Conservation (phyloP, 2,888 invertebrate species). For the Diplolepis rosae region DNA sequence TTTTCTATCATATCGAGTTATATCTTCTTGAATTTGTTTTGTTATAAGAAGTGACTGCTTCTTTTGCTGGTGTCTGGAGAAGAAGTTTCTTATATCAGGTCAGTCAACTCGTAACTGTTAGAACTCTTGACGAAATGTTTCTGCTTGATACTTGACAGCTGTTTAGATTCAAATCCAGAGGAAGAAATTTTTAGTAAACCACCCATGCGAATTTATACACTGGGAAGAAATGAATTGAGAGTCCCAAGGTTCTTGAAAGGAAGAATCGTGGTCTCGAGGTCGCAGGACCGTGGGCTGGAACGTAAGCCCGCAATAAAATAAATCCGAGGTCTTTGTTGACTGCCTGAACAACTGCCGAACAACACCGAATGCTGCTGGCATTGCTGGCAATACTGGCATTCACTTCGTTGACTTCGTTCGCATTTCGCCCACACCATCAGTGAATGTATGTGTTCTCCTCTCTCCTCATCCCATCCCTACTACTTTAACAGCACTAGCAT, state of each 20-base stretch:
- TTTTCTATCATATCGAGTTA: too few species aligned
- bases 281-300: neutral
- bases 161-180: neutral
- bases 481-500: neutral
- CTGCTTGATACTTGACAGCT: constrained; percentile 17
- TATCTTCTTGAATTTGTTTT: too few species aligned
- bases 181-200: neutral
- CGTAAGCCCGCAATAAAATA: constrained; percentile 34
- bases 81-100: constrained; percentile 16
- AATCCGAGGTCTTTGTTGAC: constrained; percentile 43
- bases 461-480: constrained; percentile 17
- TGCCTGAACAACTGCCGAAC: constrained; percentile 42
- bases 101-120: constrained; percentile 25
- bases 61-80: neutral
- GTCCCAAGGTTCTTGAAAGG: neutral
- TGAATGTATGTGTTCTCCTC: neutral
- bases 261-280: neutral
- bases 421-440: constrained; percentile 37
- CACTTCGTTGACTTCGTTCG: constrained; percentile 1
- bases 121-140: constrained; percentile 11
- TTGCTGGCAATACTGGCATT: too few species aligned
- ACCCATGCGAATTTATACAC: neutral
- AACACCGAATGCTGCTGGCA: neutral
- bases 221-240: neutral
- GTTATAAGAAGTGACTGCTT: too few species aligned